A percentile compares a stretch with the other conserved stretches of the same genome.
Conservation (phyloP, 2,113 vertebrate species). For the Bambusicola thoracicus region DNA sequence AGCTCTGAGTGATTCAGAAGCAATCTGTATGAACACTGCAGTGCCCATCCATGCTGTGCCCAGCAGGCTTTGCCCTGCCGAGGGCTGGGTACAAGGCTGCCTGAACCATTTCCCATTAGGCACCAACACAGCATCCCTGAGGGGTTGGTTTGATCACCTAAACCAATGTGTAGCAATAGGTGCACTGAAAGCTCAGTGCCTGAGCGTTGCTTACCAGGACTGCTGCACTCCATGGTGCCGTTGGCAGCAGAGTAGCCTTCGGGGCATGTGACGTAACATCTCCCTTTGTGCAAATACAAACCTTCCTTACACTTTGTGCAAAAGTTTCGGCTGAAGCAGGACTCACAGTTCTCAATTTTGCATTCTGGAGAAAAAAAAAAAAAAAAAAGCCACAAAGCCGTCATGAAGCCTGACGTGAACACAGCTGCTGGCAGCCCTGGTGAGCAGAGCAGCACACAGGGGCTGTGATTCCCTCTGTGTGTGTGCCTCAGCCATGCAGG, state of each 20-base stretch:
- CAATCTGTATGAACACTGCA: rapidly evolving
- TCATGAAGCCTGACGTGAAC: not conserved
- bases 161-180: not conserved
- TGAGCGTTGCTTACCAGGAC: constrained; percentile 81
- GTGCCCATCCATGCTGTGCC: not conserved
- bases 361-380: constrained; percentile 84
- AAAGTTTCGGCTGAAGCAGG: constrained; percentile 98
- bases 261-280: constrained; percentile 90
- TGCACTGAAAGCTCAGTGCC: rapidly evolving
- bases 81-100: not conserved
- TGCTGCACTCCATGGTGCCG: constrained; percentile 92
- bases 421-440: not conserved
- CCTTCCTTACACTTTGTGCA: constrained; percentile 98
- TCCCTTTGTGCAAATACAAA: constrained; percentile 94
- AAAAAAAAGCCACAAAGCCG: not conserved
- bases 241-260: constrained; percentile 86
- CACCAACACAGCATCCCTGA: rapidly evolving
- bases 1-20: rapidly evolving
- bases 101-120: rapidly evolving
- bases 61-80: too few relatives aligned
- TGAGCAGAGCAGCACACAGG: not conserved
- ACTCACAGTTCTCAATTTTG: constrained; percentile 98
- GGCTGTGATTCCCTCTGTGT: not conserved
- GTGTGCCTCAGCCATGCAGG: not conserved
- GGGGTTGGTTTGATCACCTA: rapidly evolving